Base-by-base conservation (phyloP, 2,888 invertebrate genomes). In the Noctua fimbriata region DNA sequence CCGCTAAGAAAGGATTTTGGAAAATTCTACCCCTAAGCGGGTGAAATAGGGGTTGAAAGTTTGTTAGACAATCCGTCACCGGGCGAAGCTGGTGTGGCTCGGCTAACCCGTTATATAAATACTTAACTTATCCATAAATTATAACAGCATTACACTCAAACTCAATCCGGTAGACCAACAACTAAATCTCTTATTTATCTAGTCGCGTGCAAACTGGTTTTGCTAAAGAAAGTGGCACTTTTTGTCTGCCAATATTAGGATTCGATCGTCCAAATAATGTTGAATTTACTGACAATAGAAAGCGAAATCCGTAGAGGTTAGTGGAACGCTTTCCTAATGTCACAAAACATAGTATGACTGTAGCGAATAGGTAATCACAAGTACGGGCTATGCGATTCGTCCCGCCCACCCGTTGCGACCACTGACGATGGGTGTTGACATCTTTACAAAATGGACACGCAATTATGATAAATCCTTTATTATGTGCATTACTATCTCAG, bases 271-370 rank as follows among this genome's bases (percentile, higher is more conserved):
- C 49, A 86, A 88, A 86, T 81, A 78, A 82, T 85, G 72, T 79
- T 80, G 74, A 63, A 87, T 87, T 83, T 86, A 69, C 63, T 52
- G 72, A 90, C 90, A 90, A 92, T 92, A 92, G 94, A 95, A 95
- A 95, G 94, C 89, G 93, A 94, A 94, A 92, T 90, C 79, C 69
- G 82, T 88, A 69, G 90, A 92, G 94, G 94, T 94, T 89, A 94
- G 93, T 94, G 90, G 94, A 93, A 91, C 94, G 91, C 89, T 93
- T 92, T 92, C 91, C 87, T 92, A 90, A 90, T 90, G 89, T 92
- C 89, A 91, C 91, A 92, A 90, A 87, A 88, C 85, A 85, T 81
- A 85, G 88, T 89, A 87, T 87, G 86, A 89, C 92, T 92, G 93
- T 92, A 91, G 89, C 94, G 87, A 94, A 95, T 92, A 85, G 88